Base-by-base conservation (phyloP, 2,113 vertebrate genomes). In the Parus major region DNA sequence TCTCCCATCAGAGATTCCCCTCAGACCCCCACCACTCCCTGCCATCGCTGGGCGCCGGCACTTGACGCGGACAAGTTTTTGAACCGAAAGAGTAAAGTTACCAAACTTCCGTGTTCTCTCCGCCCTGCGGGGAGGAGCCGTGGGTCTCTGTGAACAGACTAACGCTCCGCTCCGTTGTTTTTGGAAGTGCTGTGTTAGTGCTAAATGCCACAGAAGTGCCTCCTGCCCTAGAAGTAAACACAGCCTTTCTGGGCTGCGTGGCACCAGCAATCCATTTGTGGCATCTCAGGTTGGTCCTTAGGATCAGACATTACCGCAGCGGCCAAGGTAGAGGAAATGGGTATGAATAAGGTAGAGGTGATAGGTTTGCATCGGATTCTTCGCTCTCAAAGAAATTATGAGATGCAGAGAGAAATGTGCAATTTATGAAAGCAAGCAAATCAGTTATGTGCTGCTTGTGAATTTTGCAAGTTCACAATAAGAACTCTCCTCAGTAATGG, bases 131-230 rank as follows among this genome's bases (percentile, higher is more conserved):
- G 31, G 42, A 33, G 64, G 46, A 59, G 33, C 27, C 3, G 1
- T 10, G 16, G 11, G 12, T 80, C 47, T 24, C n/a, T 20, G 20
- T 19, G 72, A 39, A 21, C 8, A 35, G 28, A 9, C 4, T 47
- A 8, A 14, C 1, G 7, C 8, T 2, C 14, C 1, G 7, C 8
- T 2, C 19, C 0, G 0, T 27, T 49, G 35, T 7, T 15, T 53
- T 39, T 39, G 29, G 44, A 14, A 49, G 50, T 18, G 24, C 39
- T 53, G 29, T 35, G 22, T 70, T 39, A 10, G 18, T 25, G 29
- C 44, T 65, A 11, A 60, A 41, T 46, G 17, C 20, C 7, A 3
- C 15, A 12, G 1, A 35, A 50, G 39, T 5, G 36, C 33, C 52
- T 47, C 25, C 25, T 87, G 60, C 25, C 12, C n/a, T 39, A 33